Evolutionary conservation across 2,797 vertebrate species (phyloP).

Genomic region (Petrocephalus schoutedeni): DNA sequence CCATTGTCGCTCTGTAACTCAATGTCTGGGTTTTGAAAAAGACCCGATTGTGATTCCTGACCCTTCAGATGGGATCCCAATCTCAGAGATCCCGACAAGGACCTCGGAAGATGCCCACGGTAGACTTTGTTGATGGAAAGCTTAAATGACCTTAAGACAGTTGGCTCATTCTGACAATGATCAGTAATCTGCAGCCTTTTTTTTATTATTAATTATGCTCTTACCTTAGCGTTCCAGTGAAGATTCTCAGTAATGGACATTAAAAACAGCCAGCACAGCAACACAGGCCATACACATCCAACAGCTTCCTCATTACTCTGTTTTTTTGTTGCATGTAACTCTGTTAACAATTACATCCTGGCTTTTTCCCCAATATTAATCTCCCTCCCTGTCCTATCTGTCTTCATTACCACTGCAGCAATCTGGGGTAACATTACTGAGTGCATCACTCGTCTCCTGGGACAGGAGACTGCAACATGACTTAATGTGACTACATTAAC

Average conservation of each 20-base stretch:
- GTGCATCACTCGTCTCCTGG: slow-evolving; percentile 49
- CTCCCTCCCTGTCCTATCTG: slow-evolving; percentile 41
- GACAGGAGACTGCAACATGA: slow-evolving; percentile 21
- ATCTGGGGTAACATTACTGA: slow-evolving; percentile 55
- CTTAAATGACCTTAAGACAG: not conserved
- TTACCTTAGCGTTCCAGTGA: not conserved
- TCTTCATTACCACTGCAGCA: slow-evolving; percentile 61
- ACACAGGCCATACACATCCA: not conserved
- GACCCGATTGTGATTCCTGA: not conserved
- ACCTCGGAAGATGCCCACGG: not conserved
- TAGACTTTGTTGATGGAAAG: not conserved
- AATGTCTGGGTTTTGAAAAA: not conserved
- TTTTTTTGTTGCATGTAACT: slow-evolving; percentile 50
- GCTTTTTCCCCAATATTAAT: slow-evolving; percentile 48
- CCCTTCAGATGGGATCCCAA: not conserved
- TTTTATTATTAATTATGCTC: not conserved
- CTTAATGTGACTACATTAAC: slow-evolving; percentile 12
- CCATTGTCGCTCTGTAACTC: not conserved
- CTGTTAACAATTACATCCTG: slow-evolving; percentile 57
- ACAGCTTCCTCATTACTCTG: slow-evolving; percentile 44
- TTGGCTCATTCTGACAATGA: not conserved
- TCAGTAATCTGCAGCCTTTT: not conserved
- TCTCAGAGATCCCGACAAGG: not conserved
- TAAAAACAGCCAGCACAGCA: not conserved
- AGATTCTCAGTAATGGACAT: not conserved